Base-by-base conservation (phyloP, 2,797 vertebrate species). In the Acropternis orthonyx region DNA sequence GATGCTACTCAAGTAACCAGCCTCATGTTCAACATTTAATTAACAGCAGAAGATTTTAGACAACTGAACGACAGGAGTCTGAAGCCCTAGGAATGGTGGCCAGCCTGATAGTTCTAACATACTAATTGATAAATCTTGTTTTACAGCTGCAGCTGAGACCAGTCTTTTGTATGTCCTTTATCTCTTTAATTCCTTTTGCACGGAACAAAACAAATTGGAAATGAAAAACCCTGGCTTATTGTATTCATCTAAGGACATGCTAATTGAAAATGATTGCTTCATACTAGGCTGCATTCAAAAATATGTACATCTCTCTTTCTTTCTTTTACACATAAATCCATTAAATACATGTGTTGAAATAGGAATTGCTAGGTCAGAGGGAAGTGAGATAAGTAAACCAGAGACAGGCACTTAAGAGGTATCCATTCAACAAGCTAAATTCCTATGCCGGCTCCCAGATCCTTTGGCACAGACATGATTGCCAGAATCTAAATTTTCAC, bases 201-300 rank as follows among this genome's bases (percentile, higher is more conserved):
- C 7, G 0, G 84, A 96, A 92, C 84, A 95, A 81, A 94, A 94
- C 79, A 92, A 93, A 93, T 90, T 94, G 71, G 59, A 95, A 97
- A 97, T 94, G 79, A 93, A 93, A 97, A 96, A 95, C 95, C 95
- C 89, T 89, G 94, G 84, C 66, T 93, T 93, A 92, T 95, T 97
- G 95, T 97, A 89, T 95, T 96, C 88, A 88, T 93, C 77, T 96
- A 76, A 94, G 92, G 92, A 85, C 88, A 94, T 63, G 78, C 78
- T 97, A 95, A 97, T 93, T 97, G 89, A 86, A 96, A 97, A 95
- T 96, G 82, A 95, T 96, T 96, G 88, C 90, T 94, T 92, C 59
- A 54, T 90, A 93, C 49, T 94, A 86, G 74, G 85, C 63, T 89
- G 56, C 68, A 78, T 94, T 94, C n/a, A 91, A 62, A 95, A 95